Conservation (phyloP, 2,797 vertebrate species). For the Coluber constrictor region DNA sequence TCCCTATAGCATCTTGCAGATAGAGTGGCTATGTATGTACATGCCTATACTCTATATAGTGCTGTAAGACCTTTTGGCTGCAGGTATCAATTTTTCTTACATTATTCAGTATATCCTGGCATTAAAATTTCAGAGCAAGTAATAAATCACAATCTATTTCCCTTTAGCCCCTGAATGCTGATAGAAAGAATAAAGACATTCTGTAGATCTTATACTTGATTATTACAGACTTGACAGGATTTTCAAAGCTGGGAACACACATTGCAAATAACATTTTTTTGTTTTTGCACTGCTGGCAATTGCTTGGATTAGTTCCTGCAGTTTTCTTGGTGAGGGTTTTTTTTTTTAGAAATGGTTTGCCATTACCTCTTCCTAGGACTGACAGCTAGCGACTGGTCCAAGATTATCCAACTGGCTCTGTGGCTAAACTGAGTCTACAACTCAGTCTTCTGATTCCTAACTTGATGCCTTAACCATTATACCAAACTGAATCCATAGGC, state of each 20-base stretch:
- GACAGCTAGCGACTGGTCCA: not conserved
- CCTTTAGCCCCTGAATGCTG: not conserved
- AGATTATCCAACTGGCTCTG: not conserved
- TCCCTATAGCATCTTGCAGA: constrained; percentile 87
- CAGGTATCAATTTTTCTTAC: constrained; percentile 75
- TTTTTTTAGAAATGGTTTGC: not conserved
- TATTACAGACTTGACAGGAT: not conserved
- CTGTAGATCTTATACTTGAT: not conserved
- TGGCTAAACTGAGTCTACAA: not conserved
- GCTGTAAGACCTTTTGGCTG: constrained; percentile 95
- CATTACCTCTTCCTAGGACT: not conserved
- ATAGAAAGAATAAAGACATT: not conserved
- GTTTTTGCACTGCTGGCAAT: not conserved
- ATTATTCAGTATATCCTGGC: not conserved
- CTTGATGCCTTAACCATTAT: not conserved
- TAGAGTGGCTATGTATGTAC: constrained; percentile 97
- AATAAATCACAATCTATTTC: not conserved
- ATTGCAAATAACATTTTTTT: not conserved
- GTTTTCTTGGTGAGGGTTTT: not conserved
- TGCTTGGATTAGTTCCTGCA: not conserved
- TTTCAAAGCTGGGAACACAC: not conserved
- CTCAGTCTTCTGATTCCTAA: not conserved
- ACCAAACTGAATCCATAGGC: not conserved
- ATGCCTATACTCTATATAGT: constrained; percentile 96
- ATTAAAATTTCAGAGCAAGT: not conserved